A percentile compares a stretch with the other conserved stretches of the same genome.
Conservation (phyloP, 2,113 vertebrate genomes). For the Hippocampus abdominalis region DNA sequence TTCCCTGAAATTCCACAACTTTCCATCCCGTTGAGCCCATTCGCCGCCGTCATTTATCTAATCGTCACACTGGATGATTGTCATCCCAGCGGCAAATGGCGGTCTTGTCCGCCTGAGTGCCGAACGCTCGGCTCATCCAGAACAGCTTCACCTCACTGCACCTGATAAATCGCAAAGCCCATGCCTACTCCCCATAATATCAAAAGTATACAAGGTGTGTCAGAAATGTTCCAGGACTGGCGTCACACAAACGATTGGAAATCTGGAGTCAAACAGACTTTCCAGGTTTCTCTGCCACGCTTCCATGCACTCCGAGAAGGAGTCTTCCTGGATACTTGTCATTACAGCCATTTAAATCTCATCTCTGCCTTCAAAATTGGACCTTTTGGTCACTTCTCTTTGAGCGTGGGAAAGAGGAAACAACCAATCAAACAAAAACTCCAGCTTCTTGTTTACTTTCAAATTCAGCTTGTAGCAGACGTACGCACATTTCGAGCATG, state of each 20-base stretch:
- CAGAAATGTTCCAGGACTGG: not conserved
- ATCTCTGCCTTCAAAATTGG: too few relatives aligned
- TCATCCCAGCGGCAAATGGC: conserved; percentile 35
- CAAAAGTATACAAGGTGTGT: not conserved
- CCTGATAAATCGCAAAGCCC: not conserved
- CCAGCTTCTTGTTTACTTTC: too few relatives aligned
- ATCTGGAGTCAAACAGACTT: not conserved
- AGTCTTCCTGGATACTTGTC: too few relatives aligned
- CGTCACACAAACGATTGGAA: not conserved
- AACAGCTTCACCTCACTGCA: conserved; percentile 22
- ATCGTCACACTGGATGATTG: conserved; percentile 41
- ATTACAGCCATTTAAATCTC: too few relatives aligned
- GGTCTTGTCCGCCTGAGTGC: conserved; percentile 32
- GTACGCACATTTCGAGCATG: too few relatives aligned
- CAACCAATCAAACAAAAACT: too few relatives aligned
- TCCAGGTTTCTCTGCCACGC: too few relatives aligned
- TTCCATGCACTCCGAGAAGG: too few relatives aligned
- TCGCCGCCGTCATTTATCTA: conserved; percentile 52
- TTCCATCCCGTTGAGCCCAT: conserved; percentile 28
- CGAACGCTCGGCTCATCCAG: conserved; percentile 32
- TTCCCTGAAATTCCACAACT: conserved; percentile 30
- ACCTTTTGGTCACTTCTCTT: too few relatives aligned
- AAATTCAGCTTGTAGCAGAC: too few relatives aligned
- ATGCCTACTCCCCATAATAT: too few relatives aligned
- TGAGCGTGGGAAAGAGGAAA: too few relatives aligned